These are phyloP conservation scores for Mellilla xanthometata DNA, from an alignment of 2,888 invertebrate species.

Conservation along the genomic window DNA sequence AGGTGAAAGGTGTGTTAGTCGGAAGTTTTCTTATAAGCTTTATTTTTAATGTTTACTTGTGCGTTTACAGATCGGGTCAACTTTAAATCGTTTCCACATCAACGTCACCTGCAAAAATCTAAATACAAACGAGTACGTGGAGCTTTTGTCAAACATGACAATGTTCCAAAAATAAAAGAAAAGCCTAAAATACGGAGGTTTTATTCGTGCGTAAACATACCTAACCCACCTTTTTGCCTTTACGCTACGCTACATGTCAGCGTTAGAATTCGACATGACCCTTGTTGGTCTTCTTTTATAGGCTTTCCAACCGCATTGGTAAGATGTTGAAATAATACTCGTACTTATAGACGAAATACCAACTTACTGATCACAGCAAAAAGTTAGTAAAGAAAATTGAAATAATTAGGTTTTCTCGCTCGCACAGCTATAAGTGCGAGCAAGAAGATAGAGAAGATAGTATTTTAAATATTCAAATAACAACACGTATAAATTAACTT, in stretches of 20 bases:
- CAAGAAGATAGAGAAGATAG: too few species aligned
- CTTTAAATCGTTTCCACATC: conserved; percentile 49
- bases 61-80: conserved; percentile 49
- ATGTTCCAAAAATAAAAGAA: conserved; percentile 37
- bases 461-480: too few species aligned
- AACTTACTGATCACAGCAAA: too few species aligned
- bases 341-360: too few species aligned
- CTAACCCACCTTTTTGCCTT: conserved; percentile 26
- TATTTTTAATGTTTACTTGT: conserved; percentile 75
- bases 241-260: conserved; percentile 25
- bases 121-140: conserved; percentile 30
- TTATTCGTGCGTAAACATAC: conserved; percentile 40
- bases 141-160: conserved; percentile 36
- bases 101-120: conserved; percentile 50
- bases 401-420: too few species aligned
- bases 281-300: not conserved
- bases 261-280: conserved; percentile 14
- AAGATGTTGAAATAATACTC: too few species aligned
- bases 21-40: too few species aligned
- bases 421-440: too few species aligned
- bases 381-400: too few species aligned
- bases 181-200: conserved; percentile 35
- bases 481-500: too few species aligned
- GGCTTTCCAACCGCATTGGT: conserved; percentile 1
- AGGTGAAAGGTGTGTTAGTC: too few species aligned